Base-by-base conservation (phyloP, 2,888 invertebrate species). In the Hesperia comma region DNA sequence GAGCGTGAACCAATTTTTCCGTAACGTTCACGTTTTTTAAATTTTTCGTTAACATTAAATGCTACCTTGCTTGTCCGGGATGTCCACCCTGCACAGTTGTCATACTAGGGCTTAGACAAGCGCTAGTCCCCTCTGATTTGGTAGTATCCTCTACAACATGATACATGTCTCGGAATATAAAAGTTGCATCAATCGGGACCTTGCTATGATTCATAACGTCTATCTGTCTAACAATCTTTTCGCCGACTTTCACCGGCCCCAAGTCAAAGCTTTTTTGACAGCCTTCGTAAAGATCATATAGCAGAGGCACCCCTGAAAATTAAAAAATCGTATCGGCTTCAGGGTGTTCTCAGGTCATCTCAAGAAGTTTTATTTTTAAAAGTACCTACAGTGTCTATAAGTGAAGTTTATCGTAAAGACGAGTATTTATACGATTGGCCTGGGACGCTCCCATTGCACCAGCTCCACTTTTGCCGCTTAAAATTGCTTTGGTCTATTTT, bases 121-220 rank as follows among this genome's bases (percentile, higher is more conserved):
- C 82, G 71, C 91, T 90, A 3, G 90, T 90, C 17, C 85, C 82
- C 66, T 88, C 85, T 6, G 91, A 90, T 19, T 78, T 74, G 0
- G 80, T 78, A 1, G 79, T 81, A 46, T 88, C 89, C 61, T 86
- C 86, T 0, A 74, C 75, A 19, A 77, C 69, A 6, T 90, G 87
- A 61, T 93, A 88, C 78, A 90, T 90, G 21, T 94, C 90, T 69
- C 87, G 85, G 57, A 94, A 86, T 75, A 92, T 88, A 69, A 94
- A 93, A 57, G 77, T 82, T 0, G 94, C 89, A n/a, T 92, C 87
- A n/a, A 95, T 87, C 2, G 92, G 76, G 49, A 93, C 91, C 74
- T 92, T 88, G 67, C 94, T 93, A 67, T 93, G 90, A 74, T 95
- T 95, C 75, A 94, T 85, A n/a, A 95, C 93, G 69, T 92, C 89